A percentile compares a stretch with the other conserved stretches of the same genome.
phyloP scores from a whole-genome alignment of 2,113 vertebrate genomes.

The Nesoenas mayeri region DNA sequence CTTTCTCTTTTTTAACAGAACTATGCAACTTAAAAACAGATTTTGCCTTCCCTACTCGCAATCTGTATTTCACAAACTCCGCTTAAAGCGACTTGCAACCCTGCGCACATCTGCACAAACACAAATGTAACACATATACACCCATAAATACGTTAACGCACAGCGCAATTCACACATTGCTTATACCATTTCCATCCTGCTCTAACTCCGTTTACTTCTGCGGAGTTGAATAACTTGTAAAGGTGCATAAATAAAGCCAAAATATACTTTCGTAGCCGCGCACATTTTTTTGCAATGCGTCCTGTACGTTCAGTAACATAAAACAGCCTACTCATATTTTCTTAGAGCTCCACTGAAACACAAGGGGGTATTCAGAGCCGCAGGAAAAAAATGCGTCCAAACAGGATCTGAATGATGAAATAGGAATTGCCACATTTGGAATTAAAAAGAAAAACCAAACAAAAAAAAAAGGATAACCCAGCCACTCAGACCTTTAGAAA shows the following conservation, averaged over 20 bases:
- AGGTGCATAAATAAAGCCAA: neutral
- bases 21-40: neutral
- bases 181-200: neutral
- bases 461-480: neutral
- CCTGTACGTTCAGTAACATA: neutral
- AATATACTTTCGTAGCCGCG: neutral
- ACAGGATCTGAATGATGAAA: constrained; percentile 60
- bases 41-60: neutral
- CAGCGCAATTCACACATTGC: accelerated
- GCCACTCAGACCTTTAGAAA: neutral
- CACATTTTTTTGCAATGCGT: neutral
- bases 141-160: neutral
- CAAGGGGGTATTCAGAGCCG: constrained; percentile 30
- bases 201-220: neutral
- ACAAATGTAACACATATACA: too few relatives aligned
- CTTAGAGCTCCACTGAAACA: neutral
- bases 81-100: neutral
- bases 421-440: constrained; percentile 28
- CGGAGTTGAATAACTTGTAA: neutral
- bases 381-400: constrained; percentile 25
- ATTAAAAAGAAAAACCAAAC: neutral
- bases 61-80: neutral
- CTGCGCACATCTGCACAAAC: neutral
- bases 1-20: neutral
- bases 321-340: neutral